phyloP scores from a whole-genome alignment of 2,888 invertebrate genomes.

The Cybosia mesomella region DNA sequence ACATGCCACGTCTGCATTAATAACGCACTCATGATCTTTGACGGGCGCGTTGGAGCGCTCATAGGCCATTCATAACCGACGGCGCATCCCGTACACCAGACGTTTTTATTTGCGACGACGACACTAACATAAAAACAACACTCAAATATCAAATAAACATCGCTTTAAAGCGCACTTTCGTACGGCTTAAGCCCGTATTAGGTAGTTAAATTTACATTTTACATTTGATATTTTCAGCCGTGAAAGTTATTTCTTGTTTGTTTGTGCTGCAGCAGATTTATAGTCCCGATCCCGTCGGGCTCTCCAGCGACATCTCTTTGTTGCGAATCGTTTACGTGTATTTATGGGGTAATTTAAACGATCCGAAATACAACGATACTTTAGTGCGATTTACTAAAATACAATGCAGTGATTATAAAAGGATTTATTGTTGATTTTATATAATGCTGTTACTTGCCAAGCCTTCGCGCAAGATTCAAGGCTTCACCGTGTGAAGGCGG shows the following conservation, averaged over 20 bases:
- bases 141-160: conserved; percentile 82
- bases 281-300: conserved; percentile 65
- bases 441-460: conserved; percentile 35
- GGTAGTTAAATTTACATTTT: conserved; percentile 86
- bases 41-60: conserved; percentile 64
- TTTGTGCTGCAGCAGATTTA: conserved; percentile 74
- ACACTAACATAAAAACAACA: conserved; percentile 82
- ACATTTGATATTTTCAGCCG: conserved; percentile 84
- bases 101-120: conserved; percentile 82
- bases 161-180: conserved; percentile 77
- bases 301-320: conserved; percentile 72
- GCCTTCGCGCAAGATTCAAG: background rate
- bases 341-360: conserved; percentile 81
- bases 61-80: conserved; percentile 81
- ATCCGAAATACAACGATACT: conserved; percentile 73
- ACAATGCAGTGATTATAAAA: conserved; percentile 65
- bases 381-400: conserved; percentile 69
- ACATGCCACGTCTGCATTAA: conserved; percentile 53
- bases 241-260: conserved; percentile 80
- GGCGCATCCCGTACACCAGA: conserved; percentile 70
- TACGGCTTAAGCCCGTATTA: conserved; percentile 78
- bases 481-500: background rate
- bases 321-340: conserved; percentile 77
- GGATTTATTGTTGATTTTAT: conserved; percentile 47
- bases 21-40: conserved; percentile 55